Base-by-base conservation (phyloP, 1,140 invertebrate genomes). In the Sarcophaga peregrina region DNA sequence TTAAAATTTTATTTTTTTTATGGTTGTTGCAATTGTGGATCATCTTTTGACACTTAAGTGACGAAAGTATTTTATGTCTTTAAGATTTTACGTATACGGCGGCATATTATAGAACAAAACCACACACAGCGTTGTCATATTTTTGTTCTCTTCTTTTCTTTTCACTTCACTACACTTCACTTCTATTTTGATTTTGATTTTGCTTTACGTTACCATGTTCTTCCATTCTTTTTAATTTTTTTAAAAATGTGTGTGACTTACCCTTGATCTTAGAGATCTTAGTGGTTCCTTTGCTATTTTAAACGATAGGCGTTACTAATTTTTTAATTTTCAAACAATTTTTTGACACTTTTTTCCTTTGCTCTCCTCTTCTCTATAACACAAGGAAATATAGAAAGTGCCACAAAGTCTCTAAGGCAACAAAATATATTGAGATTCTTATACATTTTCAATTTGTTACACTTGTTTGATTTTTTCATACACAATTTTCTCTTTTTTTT, bases 1-100 rank as follows among this genome's bases (percentile, higher is more conserved):
- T 68, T 68, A 17, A 7, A 58, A n/a, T 13, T n/a, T 58, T 11
- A 13, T 58, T 58, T 5, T 58, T 10, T 58, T n/a, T 58, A 62
- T 20, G 17, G 17, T 25, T 25, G 25, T 68, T 68, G 62, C 62
- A 68, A 68, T 68, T 68, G 62, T 68, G 20, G 62, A 8, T 68
- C 62, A 68, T 68, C 62, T 68, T 68, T 68, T 68, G 62, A 68
- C 62, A 68, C 62, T 68, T 68, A 68, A 68, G 62, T 68, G 62
- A 68, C 17, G 62, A 68, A 68, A 68, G 62, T 68, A n/a, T 68
- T 68, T 68, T 68, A 68, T 20, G 10, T 10, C 5, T 9, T 9
- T n/a, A 68, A 68, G 20, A n/a, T 68, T 20, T 20, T 58, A 68
- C 17, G 17, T 37, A 37, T 68, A n/a, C 20, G 62, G 20, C 62